These are phyloP conservation scores for Pangasianodon gigas DNA, from an alignment of 2,113 vertebrate genomes.

Conservation along the genomic window DNA sequence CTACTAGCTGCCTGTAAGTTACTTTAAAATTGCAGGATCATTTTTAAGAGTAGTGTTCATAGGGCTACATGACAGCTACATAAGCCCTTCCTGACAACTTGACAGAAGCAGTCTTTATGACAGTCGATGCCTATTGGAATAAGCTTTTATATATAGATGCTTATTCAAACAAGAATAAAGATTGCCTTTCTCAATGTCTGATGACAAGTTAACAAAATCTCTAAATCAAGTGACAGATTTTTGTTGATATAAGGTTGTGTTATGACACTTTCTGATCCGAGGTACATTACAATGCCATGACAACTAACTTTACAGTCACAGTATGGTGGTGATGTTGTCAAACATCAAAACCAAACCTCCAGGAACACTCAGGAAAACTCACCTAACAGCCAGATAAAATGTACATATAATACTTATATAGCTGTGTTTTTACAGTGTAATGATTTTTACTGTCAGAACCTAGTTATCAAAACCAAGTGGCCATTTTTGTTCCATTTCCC, in stretches of 20 bases:
- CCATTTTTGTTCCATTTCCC: not conserved
- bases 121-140: not conserved
- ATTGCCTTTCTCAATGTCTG: not conserved
- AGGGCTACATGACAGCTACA: not conserved
- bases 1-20: not conserved
- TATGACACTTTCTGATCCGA: not conserved
- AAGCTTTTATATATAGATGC: not conserved
- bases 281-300: not conserved
- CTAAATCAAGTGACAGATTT: not conserved
- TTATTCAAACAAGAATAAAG: not conserved
- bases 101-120: not conserved
- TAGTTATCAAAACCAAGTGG: not conserved
- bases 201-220: not conserved
- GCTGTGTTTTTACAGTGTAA: not conserved
- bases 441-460: not conserved
- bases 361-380: not conserved
- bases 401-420: not conserved
- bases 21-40: not conserved
- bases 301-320: not conserved
- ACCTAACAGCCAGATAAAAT: not conserved
- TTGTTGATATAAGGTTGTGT: not conserved
- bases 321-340: not conserved
- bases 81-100: not conserved
- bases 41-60: not conserved
- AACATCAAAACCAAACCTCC: not conserved